Conservation (phyloP, 2,113 vertebrate species). For the Catharus fuscescens region DNA sequence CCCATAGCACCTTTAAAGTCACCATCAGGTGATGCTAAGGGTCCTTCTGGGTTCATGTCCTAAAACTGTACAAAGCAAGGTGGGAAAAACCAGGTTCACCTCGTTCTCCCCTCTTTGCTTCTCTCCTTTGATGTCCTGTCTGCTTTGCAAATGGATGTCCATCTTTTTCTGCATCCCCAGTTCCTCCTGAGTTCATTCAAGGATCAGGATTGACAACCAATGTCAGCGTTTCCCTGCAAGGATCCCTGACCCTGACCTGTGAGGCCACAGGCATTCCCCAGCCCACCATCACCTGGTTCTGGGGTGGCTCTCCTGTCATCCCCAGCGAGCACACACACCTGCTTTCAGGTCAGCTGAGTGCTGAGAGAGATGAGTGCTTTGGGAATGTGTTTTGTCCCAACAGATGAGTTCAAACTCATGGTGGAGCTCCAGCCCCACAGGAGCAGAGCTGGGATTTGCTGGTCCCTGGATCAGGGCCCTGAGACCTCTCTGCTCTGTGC, state of each 20-base stretch:
- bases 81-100: background rate
- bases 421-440: background rate
- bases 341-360: constrained; percentile 73
- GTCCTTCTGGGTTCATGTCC: background rate
- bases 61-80: background rate
- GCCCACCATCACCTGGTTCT: constrained; percentile 69
- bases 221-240: constrained; percentile 23
- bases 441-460: background rate
- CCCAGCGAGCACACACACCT: constrained; percentile 74
- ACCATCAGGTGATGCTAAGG: background rate
- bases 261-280: constrained; percentile 68
- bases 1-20: background rate
- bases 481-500: background rate
- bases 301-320: constrained; percentile 65
- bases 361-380: accelerated
- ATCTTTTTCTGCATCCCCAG: constrained; percentile 48
- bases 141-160: background rate
- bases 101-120: background rate
- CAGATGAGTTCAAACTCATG: background rate
- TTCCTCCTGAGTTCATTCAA: constrained; percentile 81
- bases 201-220: constrained; percentile 42
- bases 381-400: accelerated
- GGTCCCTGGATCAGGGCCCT: background rate
- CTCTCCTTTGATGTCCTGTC: background rate
- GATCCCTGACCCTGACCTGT: constrained; percentile 66